A percentile compares a stretch with the other conserved stretches of the same genome.
Conservation (phyloP, 1,140 invertebrate genomes). For the Onthophagus taurus region DNA sequence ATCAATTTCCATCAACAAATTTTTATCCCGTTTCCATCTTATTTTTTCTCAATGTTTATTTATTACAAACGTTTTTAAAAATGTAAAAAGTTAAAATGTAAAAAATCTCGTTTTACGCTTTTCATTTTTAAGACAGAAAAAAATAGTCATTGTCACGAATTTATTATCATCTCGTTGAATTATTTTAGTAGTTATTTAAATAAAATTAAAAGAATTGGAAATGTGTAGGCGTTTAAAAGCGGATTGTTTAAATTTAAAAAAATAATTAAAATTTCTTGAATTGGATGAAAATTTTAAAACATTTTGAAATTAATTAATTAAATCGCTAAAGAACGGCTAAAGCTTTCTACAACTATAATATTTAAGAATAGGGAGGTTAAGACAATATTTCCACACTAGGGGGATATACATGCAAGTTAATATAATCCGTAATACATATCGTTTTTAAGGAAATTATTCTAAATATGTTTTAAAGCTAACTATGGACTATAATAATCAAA, state of each 20-base stretch:
- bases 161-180: constrained; percentile 18
- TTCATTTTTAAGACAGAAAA: constrained; percentile 14
- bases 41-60: no score
- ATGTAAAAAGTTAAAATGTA: no score
- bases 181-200: no score
- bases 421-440: constrained; percentile 32
- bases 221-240: constrained; percentile 1
- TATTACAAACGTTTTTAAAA: no score
- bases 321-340: constrained; percentile 28
- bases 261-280: no score
- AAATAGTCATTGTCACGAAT: constrained; percentile 28
- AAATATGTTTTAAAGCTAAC: constrained; percentile 33
- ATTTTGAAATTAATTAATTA: constrained; percentile 15
- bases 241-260: constrained; percentile 1
- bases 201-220: no score
- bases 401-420: constrained; percentile 35
- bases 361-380: constrained; percentile 33
- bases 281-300: no score
- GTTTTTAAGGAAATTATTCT: constrained; percentile 34
- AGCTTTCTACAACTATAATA: constrained; percentile 29
- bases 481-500: constrained; percentile 30
- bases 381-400: constrained; percentile 29
- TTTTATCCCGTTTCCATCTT: no score
- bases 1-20: no score
- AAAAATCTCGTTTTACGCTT: constrained; percentile 18